These are phyloP conservation scores for Apoderus coryli DNA, from an alignment of 2,888 invertebrate species.

Conservation along the genomic window DNA sequence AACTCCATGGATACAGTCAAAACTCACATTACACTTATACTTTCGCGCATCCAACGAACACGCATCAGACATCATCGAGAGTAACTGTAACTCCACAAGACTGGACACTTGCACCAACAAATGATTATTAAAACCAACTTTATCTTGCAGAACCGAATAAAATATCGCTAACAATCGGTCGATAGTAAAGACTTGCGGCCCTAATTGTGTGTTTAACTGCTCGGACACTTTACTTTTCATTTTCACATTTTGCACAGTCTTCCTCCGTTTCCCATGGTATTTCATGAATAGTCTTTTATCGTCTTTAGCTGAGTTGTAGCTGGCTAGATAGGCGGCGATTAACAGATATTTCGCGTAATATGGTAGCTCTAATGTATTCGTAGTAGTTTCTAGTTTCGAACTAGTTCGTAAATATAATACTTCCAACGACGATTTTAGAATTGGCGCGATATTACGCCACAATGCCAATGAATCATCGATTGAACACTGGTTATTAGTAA, in stretches of 20 bases:
- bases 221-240: constrained; percentile 43
- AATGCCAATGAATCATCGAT: constrained; percentile 51
- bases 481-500: constrained; percentile 48
- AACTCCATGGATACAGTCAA: constrained; percentile 65
- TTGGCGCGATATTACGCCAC: constrained; percentile 68
- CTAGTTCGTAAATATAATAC: constrained; percentile 58
- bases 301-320: constrained; percentile 79
- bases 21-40: constrained; percentile 73
- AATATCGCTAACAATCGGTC: constrained; percentile 26
- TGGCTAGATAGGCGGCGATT: constrained; percentile 83
- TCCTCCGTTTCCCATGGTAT: constrained; percentile 57
- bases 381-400: constrained; percentile 12
- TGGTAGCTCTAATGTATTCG: constrained; percentile 52
- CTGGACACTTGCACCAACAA: constrained; percentile 79
- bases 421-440: constrained; percentile 58
- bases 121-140: constrained; percentile 72
- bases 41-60: constrained; percentile 66
- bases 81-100: constrained; percentile 66
- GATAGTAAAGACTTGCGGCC: constrained; percentile 50
- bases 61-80: constrained; percentile 55
- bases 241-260: constrained; percentile 43
- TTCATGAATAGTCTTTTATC: constrained; percentile 81
- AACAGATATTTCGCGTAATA: constrained; percentile 81
- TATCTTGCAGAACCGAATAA: constrained; percentile 56
- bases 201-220: constrained; percentile 52